Conservation (phyloP, 1,140 invertebrate species). For the Ericerus pela region DNA sequence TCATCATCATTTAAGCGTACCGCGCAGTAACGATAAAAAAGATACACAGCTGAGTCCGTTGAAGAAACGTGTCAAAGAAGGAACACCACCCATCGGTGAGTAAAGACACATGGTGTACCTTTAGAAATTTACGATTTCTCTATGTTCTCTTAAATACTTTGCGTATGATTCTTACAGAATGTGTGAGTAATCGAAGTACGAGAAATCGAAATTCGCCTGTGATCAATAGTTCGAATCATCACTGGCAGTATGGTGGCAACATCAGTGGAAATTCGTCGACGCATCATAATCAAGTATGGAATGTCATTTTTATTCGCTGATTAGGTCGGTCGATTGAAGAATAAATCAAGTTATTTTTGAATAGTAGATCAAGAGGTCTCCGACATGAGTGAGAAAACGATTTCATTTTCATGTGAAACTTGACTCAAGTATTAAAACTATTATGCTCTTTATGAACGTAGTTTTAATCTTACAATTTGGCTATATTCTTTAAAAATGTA, state of each 20-base stretch:
- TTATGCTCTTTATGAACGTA: too few relatives aligned
- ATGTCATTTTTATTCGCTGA: too few relatives aligned
- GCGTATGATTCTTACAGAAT: neutral
- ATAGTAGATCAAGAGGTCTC: too few relatives aligned
- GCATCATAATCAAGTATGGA: neutral
- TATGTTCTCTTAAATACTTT: neutral
- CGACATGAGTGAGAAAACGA: too few relatives aligned
- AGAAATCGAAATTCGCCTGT: neutral
- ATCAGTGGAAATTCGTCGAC: neutral
- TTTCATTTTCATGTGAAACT: too few relatives aligned
- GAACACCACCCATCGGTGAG: slow-evolving; percentile 59
- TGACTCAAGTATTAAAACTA: too few relatives aligned
- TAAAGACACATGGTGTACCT: slow-evolving; percentile 13
- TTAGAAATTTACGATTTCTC: neutral
- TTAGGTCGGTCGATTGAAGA: too few relatives aligned
- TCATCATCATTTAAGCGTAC: slow-evolving; percentile 20
- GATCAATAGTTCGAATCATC: neutral
- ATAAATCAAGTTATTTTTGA: too few relatives aligned
- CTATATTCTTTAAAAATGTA: too few relatives aligned
- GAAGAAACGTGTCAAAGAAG: slow-evolving; percentile 95
- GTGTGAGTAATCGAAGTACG: neutral
- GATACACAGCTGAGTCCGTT: slow-evolving; percentile 89
- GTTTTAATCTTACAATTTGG: too few relatives aligned
- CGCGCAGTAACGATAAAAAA: slow-evolving; percentile 45
- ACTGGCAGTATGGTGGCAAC: slow-evolving; percentile 1